Conservation (phyloP, 1,140 invertebrate species). For the Apocrypta bakeri region DNA sequence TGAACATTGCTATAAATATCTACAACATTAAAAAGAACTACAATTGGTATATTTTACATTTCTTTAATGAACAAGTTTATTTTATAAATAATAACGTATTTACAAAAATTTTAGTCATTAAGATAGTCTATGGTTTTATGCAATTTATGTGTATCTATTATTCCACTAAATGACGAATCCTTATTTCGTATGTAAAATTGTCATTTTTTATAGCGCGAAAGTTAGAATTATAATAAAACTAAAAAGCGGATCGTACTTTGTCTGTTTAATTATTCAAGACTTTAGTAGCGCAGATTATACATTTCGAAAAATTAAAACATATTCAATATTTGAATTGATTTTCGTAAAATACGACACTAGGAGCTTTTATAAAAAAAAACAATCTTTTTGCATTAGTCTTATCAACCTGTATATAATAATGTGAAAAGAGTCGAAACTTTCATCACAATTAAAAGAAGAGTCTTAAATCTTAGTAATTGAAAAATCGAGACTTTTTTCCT, state of each 20-base stretch:
- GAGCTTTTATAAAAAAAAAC: conserved; percentile 21
- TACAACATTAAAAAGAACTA: conserved; percentile 50
- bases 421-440: background rate
- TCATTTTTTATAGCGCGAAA: background rate
- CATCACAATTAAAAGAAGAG: conserved; percentile 8
- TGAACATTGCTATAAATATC: conserved; percentile 55
- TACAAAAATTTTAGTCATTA: conserved; percentile 43
- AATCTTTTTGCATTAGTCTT: conserved; percentile 11
- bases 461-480: background rate
- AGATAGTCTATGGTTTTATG: conserved; percentile 18
- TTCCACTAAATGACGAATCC: conserved; percentile 5
- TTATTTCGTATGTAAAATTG: conserved; percentile 27
- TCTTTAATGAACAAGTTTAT: conserved; percentile 27
- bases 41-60: conserved; percentile 48
- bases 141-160: conserved; percentile 13
- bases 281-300: conserved; percentile 14
- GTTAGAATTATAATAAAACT: conserved; percentile 24
- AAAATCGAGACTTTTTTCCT: conserved; percentile 6
- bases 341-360: background rate
- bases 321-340: background rate
- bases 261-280: conserved; percentile 3
- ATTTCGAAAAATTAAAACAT: conserved; percentile 12
- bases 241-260: conserved; percentile 32
- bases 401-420: background rate
- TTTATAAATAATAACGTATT: conserved; percentile 44